phyloP scores from a whole-genome alignment of 2,888 invertebrate species.

The Minunthozetes semirufus region DNA sequence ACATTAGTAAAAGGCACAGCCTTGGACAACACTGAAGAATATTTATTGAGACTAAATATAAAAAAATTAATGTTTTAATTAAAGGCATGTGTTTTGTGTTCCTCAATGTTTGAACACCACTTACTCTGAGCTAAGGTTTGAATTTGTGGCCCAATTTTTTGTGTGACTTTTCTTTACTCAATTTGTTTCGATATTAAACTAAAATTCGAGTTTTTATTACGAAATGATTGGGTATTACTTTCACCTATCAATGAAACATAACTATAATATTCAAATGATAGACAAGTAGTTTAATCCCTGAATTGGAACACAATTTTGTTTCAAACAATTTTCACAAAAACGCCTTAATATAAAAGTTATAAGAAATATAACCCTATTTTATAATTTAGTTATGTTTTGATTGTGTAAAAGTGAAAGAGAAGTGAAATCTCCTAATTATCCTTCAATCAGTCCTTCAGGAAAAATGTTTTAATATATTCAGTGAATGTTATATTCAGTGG shows the following conservation, averaged over 20 bases:
- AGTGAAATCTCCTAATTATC: too few species aligned
- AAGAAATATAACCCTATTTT: neutral
- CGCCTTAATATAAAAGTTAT: neutral
- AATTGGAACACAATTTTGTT: neutral
- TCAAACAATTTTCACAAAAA: neutral
- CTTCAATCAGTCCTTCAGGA: too few species aligned
- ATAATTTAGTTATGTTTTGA: too few species aligned
- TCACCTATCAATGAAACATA: neutral
- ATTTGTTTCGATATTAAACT: too few species aligned
- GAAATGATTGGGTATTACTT: neutral
- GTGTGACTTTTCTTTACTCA: neutral
- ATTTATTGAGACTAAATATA: neutral
- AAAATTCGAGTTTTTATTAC: neutral
- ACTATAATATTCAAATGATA: neutral
- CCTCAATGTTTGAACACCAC: too few species aligned
- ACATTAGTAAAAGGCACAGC: neutral
- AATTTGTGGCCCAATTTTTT: too few species aligned
- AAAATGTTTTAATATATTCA: too few species aligned
- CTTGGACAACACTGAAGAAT: neutral
- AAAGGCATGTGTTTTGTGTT: neutral
- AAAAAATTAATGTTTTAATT: neutral
- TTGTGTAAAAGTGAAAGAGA: too few species aligned
- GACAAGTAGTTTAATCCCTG: constrained; percentile 4
- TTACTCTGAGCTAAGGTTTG: too few species aligned
- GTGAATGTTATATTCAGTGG: too few species aligned